Evolutionary conservation across 2,797 vertebrate species (phyloP), one percentile per base, ranked within the genome.

Genomic region (Buphagus erythrorhynchus): DNA sequence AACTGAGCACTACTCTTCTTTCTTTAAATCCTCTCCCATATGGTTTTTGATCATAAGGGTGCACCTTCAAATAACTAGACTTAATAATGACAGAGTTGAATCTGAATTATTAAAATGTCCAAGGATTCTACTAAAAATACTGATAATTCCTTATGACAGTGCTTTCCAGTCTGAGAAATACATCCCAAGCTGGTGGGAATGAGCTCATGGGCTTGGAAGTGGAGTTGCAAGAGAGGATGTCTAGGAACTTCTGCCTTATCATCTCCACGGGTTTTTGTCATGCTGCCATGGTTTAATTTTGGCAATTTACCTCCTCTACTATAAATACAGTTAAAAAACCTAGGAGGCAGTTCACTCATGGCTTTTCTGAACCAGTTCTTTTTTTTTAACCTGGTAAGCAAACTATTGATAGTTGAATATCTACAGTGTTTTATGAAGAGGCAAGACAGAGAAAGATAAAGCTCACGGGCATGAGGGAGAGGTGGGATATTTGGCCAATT

Each of bases 221-320:
- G 10, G 28, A 71, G 25, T 28, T 72, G 22, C 49, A 78, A 83
- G 82, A 69, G 31, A 26, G 22, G 40, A 62, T 2, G 51, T 72
- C 94, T 93, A 45, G 61, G 78, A 94, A 91, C 88, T 93, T 80
- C 65, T 92, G 57, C 43, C 22, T 93, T 87, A 91, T 55, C 52
- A 0, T 72, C 38, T 74, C 31, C 46, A 49, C 0, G 0, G 35
- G 57, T 74, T 86, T 96, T 74, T 92, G 22, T 66, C 65, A 78
- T 65, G 54, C 66, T 84, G 43, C 82, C 75, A 85, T 22, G 12
- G 38, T 54, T 92, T 91, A 80, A 94, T 88, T 94, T 72, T 74
- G 84, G 68, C 38, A 74, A 19, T 87, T 91, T 77, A 92, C 52
- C 54, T 92, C 42, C 38, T 75, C 49, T 78, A 61, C 22, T 80